Base-by-base conservation (phyloP, 2,113 vertebrate genomes). In the Camelus bactrianus region DNA sequence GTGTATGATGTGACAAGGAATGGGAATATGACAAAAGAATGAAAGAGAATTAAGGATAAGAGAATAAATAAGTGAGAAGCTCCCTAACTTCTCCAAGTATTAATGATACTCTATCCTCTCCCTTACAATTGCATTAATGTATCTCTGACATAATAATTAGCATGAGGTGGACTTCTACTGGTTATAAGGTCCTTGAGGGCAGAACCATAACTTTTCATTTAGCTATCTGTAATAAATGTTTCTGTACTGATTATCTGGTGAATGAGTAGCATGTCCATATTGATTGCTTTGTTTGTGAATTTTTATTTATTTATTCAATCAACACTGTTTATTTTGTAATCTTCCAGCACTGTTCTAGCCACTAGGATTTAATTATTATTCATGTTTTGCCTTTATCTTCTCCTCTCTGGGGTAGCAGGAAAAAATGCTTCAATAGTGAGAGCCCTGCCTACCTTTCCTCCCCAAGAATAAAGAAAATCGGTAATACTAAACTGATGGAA, bases 401-500 rank as follows among this genome's bases (percentile, higher is more conserved):
- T 75, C 46, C 28, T 56, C 19, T 69, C 22, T 73, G 20, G 32
- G 24, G 6, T 65, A 64, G 16, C 20, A 73, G 58, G 12, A 26
- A 52, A 62, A 93, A 91, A 76, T 11, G 0, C 2, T 73, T 30
- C 17, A 96, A 38, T 4, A 16, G 0, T 58, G 76, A 91, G 13
- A 48, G 3, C 8, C 1, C 3, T 32, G 13, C 0, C 9, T 8
- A 82, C 3, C 52, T 32, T 42, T 46, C 7, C 20, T 4, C 48
- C 14, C 38, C 60, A 17, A 19, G 4, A 69, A 69, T 60, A 15
- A 76, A 70, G 16, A 69, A 82, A 42, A 60, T 81, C 7, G 3
- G 22, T 46, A 73, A 50, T 19, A 60, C 8, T 64, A 91, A 93
- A 56, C 15, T 56, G 72, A 64, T 14, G 30, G n/a, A 52, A 64